Conservation (phyloP, 2,113 vertebrate genomes). For the Malurus alboscapulatus region DNA sequence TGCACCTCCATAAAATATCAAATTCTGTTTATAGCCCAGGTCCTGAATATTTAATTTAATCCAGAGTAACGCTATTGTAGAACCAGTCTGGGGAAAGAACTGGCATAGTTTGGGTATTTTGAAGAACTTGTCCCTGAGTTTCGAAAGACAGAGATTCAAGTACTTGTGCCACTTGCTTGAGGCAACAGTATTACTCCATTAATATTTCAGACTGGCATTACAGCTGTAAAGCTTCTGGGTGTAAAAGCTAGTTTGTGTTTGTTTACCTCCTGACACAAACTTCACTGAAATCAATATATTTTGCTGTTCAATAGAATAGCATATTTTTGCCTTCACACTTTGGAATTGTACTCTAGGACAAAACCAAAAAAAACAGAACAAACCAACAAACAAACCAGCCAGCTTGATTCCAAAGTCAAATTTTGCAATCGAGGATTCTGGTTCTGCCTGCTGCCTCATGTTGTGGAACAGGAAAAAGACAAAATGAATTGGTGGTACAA, state of each 20-base stretch:
- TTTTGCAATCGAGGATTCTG: not conserved
- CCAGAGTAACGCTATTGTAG: not conserved
- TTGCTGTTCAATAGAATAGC: not conserved
- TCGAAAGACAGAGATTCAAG: not conserved
- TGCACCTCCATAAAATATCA: not conserved
- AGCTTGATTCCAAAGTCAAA: not conserved
- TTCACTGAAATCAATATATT: not conserved
- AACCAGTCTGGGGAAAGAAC: not conserved
- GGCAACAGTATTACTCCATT: not conserved
- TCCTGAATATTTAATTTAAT: not conserved
- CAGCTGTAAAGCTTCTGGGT: not conserved
- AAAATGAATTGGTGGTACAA: not conserved
- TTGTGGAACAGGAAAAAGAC: not conserved
- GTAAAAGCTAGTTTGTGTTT: not conserved
- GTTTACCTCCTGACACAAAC: not conserved
- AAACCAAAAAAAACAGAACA: not conserved
- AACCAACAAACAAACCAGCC: not conserved
- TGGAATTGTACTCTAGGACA: not conserved
- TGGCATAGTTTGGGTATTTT: not conserved
- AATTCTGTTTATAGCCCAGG: not conserved
- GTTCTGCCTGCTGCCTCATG: not conserved
- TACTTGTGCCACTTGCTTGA: not conserved
- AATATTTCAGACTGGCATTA: not conserved
- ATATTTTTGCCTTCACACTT: not conserved
- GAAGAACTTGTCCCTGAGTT: not conserved